A percentile compares a stretch with the other conserved stretches of the same genome.
phyloP scores from a whole-genome alignment of 64 coral and sea anemone species.

The Acropora yongei region DNA sequence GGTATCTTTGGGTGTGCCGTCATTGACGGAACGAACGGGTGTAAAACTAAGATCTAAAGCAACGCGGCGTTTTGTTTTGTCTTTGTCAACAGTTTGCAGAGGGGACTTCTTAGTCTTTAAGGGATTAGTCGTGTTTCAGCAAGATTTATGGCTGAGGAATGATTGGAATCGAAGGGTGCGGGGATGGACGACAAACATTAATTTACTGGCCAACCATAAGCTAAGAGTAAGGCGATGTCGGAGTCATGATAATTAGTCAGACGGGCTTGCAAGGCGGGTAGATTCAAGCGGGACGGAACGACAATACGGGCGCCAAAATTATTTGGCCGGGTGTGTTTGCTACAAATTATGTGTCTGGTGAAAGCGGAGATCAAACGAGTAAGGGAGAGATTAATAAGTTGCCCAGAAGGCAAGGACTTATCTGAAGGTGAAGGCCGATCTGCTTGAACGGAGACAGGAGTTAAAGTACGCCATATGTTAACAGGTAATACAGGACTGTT shows the following conservation, averaged over 20 bases:
- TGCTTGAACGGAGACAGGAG: not conserved
- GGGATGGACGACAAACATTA: too few species aligned
- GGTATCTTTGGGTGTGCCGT: constrained; percentile 2
- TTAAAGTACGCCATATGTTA: not conserved
- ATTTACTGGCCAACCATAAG: too few species aligned
- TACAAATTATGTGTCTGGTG: not conserved
- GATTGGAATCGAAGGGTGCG: not conserved
- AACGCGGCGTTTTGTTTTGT: not conserved
- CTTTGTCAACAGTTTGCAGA: constrained; percentile 24
- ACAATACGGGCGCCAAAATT: not conserved
- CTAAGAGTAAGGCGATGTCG: too few species aligned
- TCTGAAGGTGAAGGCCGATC: not conserved
- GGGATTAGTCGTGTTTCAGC: not conserved
- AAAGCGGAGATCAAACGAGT: too few species aligned
- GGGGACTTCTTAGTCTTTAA: not conserved
- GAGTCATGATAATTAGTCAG: too few species aligned
- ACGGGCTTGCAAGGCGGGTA: not conserved
- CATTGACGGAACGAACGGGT: constrained; percentile 12
- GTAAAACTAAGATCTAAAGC: not conserved
- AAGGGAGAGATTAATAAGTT: not conserved
- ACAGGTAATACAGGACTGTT: not conserved
- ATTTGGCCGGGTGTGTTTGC: not conserved
- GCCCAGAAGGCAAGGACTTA: not conserved
- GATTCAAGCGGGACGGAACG: not conserved
- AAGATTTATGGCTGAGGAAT: not conserved